Base-by-base conservation (phyloP, 2,113 vertebrate genomes). In the Amblyornis subalaris region DNA sequence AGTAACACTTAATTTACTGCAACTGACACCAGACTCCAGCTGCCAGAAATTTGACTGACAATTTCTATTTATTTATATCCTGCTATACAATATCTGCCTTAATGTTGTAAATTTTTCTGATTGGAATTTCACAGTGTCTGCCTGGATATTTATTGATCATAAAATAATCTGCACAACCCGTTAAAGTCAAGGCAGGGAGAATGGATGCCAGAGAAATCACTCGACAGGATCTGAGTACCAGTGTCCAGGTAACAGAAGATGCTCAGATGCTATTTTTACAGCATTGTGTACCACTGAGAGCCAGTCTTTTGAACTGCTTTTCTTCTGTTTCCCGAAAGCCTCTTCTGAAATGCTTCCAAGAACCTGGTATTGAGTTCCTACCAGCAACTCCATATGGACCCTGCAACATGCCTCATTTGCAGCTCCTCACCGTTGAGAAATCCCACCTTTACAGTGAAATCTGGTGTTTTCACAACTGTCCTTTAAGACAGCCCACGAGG, bases 21-120 rank as follows among this genome's bases (percentile, higher is more conserved):
- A 88, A 94, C 90, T 76, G 85, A 96, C 70, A 91, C 92, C 57
- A 73, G 74, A 94, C 86, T 95, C 81, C 66, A 93, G 85, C 94
- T 97, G 96, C 96, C 95, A 96, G 80, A 84, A 97, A 89, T 96
- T 94, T 98, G 97, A 98, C 90, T 97, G 97, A 98, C 97, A 98
- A 96, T 96, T 97, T 95, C 93, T 96, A 86, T 96, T 97, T 98
- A 96, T 98, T 98, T 98, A 97, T 97, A 97, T 87, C 85, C 94
- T 95, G 66, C 94, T 96, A 93, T 95, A 96, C 97, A 96, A 94
- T 96, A 95, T 95, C 88, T 95, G 93, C 91, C 93, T 97, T 97
- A 94, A 96, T 82, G 94, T 55, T 96, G 96, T 97, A 98, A 97
- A 97, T 98, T 97, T 87, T 97, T 97, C 90, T 93, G 97, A 97